Evolutionary conservation across 2,888 invertebrate species (phyloP).

Genomic region (Chrysotoxum bicinctum): DNA sequence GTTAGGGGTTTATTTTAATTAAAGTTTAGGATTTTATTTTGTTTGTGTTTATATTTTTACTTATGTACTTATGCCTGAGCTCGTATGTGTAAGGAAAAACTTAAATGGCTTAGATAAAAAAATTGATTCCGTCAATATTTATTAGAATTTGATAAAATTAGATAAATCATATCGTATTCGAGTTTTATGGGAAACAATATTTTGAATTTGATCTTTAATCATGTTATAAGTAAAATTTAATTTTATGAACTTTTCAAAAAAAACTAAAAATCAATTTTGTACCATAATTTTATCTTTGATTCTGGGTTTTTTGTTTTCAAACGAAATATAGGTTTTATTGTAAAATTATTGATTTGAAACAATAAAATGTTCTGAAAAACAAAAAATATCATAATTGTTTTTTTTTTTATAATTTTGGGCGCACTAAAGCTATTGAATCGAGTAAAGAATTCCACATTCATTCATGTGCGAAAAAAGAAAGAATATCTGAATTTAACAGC

Average conservation of each 20-base stretch:
- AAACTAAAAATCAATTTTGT: neutral
- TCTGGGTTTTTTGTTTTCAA: neutral
- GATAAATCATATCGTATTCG: neutral
- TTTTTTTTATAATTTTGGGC: no score
- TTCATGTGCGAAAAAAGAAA: no score
- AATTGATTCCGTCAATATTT: conserved; percentile 1
- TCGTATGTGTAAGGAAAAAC: neutral
- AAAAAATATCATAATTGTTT: no score
- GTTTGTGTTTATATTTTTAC: neutral
- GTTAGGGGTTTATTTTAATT: neutral
- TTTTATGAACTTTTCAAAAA: neutral
- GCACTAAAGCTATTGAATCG: no score
- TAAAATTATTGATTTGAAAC: no score
- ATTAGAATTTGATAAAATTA: neutral
- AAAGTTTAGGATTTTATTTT: conserved; percentile 13
- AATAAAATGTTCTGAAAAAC: no score
- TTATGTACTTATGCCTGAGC: neutral
- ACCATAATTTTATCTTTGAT: neutral
- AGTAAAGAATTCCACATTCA: no score
- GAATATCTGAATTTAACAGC: no score
- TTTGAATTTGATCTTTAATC: neutral
- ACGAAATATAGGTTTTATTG: no score
- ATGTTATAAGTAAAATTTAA: neutral
- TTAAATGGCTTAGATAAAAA: neutral
- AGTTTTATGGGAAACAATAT: neutral